phyloP scores from a whole-genome alignment of 2,888 invertebrate species.

The Synergus gifuensis region DNA sequence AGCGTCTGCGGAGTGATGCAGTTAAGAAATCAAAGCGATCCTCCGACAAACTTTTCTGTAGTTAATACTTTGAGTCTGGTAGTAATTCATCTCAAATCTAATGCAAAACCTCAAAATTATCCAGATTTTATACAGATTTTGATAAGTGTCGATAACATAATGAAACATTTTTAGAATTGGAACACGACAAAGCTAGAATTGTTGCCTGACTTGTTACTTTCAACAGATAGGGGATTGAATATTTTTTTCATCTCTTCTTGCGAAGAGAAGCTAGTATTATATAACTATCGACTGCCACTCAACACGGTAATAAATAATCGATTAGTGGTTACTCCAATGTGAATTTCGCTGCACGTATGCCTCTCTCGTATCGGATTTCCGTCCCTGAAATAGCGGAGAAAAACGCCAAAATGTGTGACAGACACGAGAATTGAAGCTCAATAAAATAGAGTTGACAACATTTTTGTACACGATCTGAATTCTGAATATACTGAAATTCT shows the following conservation, averaged over 20 bases:
- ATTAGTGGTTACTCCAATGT: not conserved
- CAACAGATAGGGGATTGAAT: not conserved
- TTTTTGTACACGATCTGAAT: not conserved
- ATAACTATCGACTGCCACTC: not conserved
- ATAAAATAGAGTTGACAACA: not conserved
- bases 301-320: not conserved
- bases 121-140: too few species aligned
- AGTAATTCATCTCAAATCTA: not conserved
- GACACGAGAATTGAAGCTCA: not conserved
- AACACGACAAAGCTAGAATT: too few species aligned
- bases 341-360: not conserved
- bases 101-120: too few species aligned
- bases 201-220: not conserved
- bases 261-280: not conserved
- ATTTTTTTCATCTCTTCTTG: not conserved
- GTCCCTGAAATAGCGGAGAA: not conserved
- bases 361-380: not conserved
- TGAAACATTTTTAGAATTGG: too few species aligned
- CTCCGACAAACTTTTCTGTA: not conserved
- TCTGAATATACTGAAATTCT: not conserved
- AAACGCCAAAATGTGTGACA: not conserved
- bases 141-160: too few species aligned
- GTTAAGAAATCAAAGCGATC: not conserved
- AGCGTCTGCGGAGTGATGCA: conserved; percentile 31
- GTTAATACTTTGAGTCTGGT: not conserved